These are phyloP conservation scores for Sinocyclocheilus maitianheensis DNA, from an alignment of 2,113 vertebrate species.

Conservation along the genomic window DNA sequence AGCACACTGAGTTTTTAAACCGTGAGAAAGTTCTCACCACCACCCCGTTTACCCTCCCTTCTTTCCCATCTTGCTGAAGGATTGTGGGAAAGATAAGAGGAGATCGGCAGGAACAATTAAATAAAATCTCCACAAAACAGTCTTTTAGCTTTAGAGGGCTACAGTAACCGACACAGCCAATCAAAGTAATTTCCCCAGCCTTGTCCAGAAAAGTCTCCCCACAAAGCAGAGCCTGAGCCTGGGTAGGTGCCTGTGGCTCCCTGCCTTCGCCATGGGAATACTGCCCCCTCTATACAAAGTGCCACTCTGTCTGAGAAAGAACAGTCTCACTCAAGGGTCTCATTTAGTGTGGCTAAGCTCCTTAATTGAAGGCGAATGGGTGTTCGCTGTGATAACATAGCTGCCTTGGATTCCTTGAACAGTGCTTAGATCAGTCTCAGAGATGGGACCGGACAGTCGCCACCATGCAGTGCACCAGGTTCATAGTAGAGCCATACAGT, in stretches of 20 bases:
- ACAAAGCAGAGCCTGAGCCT: constrained; percentile 71
- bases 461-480: constrained; percentile 39
- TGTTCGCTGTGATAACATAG: constrained; percentile 65
- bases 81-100: constrained; percentile 71
- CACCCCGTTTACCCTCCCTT: constrained; percentile 58
- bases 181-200: constrained; percentile 74
- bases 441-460: constrained; percentile 55
- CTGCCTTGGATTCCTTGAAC: constrained; percentile 55
- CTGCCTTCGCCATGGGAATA: constrained; percentile 71
- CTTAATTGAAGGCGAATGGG: constrained; percentile 61
- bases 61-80: constrained; percentile 53
- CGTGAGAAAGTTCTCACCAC: constrained; percentile 73
- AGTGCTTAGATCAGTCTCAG: constrained; percentile 51
- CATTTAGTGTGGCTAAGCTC: constrained; percentile 66
- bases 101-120: constrained; percentile 70
- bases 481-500: constrained; percentile 50
- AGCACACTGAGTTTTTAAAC: constrained; percentile 48
- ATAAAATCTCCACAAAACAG: constrained; percentile 70
- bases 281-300: constrained; percentile 72
- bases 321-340: constrained; percentile 69
- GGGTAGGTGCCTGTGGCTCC: constrained; percentile 67
- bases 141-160: constrained; percentile 72
- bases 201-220: constrained; percentile 66
- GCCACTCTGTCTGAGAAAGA: constrained; percentile 68
- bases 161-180: constrained; percentile 76